Conservation (phyloP, 2,113 vertebrate genomes). For the Anarrhichthys ocellatus region DNA sequence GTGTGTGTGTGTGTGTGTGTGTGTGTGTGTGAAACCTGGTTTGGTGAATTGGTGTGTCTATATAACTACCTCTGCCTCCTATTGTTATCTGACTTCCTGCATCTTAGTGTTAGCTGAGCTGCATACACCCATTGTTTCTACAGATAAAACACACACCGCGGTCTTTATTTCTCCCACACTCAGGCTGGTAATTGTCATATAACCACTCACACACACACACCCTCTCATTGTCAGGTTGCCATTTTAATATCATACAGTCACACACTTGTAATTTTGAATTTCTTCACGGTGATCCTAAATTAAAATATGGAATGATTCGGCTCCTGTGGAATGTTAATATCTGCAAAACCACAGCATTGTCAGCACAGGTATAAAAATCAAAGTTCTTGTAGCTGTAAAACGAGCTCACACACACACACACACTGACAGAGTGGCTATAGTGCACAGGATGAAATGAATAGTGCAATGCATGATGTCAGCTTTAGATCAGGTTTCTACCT, state of each 20-base stretch:
- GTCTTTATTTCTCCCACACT: background rate
- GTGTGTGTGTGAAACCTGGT: background rate
- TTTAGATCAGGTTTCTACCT: slow-evolving; percentile 67
- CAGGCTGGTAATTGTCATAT: slow-evolving; percentile 15
- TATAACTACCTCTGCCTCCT: slow-evolving; percentile 20
- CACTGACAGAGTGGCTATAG: slow-evolving; percentile 20
- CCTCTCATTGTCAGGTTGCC: background rate
- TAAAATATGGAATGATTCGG: slow-evolving; percentile 40
- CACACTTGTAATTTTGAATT: background rate
- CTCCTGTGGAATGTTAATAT: slow-evolving; percentile 38
- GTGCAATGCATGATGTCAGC: slow-evolving; percentile 44
- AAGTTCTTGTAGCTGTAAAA: slow-evolving; percentile 35
- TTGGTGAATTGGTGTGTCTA: slow-evolving; percentile 24
- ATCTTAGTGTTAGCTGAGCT: slow-evolving; percentile 39
- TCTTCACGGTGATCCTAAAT: slow-evolving; percentile 33
- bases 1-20: slow-evolving; percentile 1
- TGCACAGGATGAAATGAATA: slow-evolving; percentile 47
- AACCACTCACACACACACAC: slow-evolving; percentile 15
- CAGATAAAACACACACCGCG: slow-evolving; percentile 31
- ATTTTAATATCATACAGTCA: slow-evolving; percentile 4
- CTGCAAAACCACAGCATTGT: slow-evolving; percentile 15
- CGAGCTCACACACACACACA: slow-evolving; percentile 31
- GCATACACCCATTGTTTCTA: slow-evolving; percentile 36
- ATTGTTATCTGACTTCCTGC: slow-evolving; percentile 67
- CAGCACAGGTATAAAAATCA: slow-evolving; percentile 33